Base-by-base conservation (phyloP, 1,140 invertebrate species). In the Cydia fagiglandana region DNA sequence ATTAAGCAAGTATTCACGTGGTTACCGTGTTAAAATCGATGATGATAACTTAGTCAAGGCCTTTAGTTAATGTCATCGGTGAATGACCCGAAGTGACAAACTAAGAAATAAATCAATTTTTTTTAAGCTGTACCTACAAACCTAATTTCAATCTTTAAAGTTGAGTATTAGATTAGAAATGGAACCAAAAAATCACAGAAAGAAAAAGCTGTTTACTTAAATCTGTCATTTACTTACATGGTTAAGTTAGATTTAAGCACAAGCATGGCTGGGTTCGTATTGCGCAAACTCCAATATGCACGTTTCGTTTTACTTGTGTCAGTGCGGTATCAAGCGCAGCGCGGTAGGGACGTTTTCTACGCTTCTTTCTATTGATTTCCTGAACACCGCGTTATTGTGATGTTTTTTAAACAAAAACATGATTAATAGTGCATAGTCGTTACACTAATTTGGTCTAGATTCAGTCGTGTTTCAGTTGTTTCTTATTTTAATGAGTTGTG, bases 231-330 rank as follows among this genome's bases (percentile, higher is more conserved):
- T 53, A 77, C 68, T 73, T 53, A 77, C 68, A 53, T 50, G 73
- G 47, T 64, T 75, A 61, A 77, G 76, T 61, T 78, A 73, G 64
- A 77, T 74, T 34, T 76, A 38, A 78, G 74, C 78, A 78, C 68
- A 81, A 75, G 50, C 76, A 70, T 70, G 66, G 66, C 6, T n/a
- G 24, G 56, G 75, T 66, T 76, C 74, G 70, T 73, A 84, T 87
- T 87, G 87, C 87, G 87, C 87, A 89, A 88, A 85, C 85, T 85
- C 85, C 34, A 73, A 73, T 77, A 87, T 86, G 83, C 77, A 80
- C 75, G 50, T 77, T 80, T 64, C 73, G 47, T 78, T 79, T 41
- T 47, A 47, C 45, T 70, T 80, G 15, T 76, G 79, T 81, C 80
- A 87, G 88, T 91, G 84, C 83, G 84, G 83, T 75, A 85, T 76